Base-by-base conservation (phyloP, 2,797 vertebrate genomes). In the Dermochelys coriacea region DNA sequence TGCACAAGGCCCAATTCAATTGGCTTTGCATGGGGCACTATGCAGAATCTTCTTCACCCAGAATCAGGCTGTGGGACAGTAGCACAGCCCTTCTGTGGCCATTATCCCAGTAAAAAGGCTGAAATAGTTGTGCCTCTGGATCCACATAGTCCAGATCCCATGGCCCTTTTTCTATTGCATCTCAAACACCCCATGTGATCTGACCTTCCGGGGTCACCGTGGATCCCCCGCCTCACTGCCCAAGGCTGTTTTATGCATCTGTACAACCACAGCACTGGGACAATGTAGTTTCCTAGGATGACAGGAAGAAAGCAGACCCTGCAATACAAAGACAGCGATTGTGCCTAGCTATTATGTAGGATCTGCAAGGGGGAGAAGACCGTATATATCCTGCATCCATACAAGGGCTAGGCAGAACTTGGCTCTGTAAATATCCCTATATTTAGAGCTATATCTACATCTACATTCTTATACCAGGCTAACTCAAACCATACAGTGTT, bases 401-500 rank as follows among this genome's bases (percentile, higher is more conserved):
- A 81, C 27, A 82, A 71, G 75, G 89, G 14, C 80, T 79, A 96
- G 94, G 89, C 89, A 93, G 88, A 57, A 52, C 78, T 49, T 45
- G 85, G 31, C 51, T 49, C 86, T 93, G 92, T 71, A 93, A 49
- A 84, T 71, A 41, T 37, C 68, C 23, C 21, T 92, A 71, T 96
- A 96, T 93, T 96, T 96, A 96, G 94, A 92, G 94, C 93, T 96
- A 0, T 94, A 96, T 93, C 84, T 94, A 89, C 92, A 87, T 93
- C 94, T 96, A 88, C 91, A 93, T 78, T 93, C 85, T 93, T 87
- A 96, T 96, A 95, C 93, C 78, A 91, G 90, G 84, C 93, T 97
- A 97, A 97, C 95, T 96, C 90, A 91, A 97, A 97, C 95, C 97
- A 97, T 93, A 95, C 94, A 2, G 0, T 92, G 59, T 71, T 1